A percentile compares a stretch with the other conserved stretches of the same genome.
Conservation (phyloP, 2,113 vertebrate genomes). For the Cololabis saira region DNA sequence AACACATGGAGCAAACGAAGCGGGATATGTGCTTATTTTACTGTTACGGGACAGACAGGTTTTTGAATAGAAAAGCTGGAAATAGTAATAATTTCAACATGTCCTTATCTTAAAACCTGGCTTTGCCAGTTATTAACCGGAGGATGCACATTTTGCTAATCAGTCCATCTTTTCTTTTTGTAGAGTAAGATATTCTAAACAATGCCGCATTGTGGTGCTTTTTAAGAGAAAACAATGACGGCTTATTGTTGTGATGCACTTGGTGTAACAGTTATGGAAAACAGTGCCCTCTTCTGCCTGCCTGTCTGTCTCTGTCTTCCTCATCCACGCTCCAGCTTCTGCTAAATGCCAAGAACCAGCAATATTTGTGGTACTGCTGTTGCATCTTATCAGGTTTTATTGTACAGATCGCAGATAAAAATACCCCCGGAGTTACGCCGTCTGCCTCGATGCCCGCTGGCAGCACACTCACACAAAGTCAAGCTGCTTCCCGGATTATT, state of each 20-base stretch:
- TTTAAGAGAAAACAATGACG: not conserved
- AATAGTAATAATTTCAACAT: no score
- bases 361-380: no score
- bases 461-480: no score
- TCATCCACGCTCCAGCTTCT: no score
- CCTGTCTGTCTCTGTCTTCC: not conserved
- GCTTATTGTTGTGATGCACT: not conserved
- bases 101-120: not conserved
- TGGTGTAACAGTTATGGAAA: conserved; percentile 36
- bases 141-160: not conserved
- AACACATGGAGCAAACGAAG: conserved; percentile 59
- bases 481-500: no score
- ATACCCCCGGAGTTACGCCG: conserved; percentile 68
- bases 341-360: no score
- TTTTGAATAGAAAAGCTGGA: not conserved
- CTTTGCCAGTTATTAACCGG: not conserved
- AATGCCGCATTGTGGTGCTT: no score
- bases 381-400: no score
- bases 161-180: not conserved
- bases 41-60: not conserved
- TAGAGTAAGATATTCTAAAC: not conserved
- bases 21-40: conserved; percentile 14
- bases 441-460: conserved; percentile 57
- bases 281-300: conserved; percentile 73
- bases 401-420: no score